Evolutionary conservation across 2,113 vertebrate species (phyloP).

Genomic region (Callocephalon fimbriatum): DNA sequence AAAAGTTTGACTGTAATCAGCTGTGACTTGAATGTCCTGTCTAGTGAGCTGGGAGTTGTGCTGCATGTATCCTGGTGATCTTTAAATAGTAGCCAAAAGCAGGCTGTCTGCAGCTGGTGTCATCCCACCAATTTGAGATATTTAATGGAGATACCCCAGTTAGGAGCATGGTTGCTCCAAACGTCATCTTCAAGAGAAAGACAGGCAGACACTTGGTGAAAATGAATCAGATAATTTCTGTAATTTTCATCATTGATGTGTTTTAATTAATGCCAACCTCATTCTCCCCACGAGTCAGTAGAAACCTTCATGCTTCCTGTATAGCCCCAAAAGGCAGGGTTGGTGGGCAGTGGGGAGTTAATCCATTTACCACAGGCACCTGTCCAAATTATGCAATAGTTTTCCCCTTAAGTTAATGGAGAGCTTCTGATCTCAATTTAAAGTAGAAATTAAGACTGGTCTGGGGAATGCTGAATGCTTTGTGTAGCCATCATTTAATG

Average conservation of each 20-base stretch:
- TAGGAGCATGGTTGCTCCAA: neutral
- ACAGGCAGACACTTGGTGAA: neutral
- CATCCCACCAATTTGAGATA: accelerated
- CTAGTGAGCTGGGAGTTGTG: neutral
- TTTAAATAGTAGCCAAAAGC: neutral
- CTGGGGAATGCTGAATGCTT: neutral
- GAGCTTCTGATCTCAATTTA: neutral
- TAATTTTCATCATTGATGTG: neutral
- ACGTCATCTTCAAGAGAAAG: neutral
- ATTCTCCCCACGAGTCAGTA: neutral
- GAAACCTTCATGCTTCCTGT: neutral
- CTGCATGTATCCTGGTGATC: neutral
- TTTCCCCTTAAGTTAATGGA: neutral
- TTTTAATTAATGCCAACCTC: neutral
- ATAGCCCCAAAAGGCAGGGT: neutral
- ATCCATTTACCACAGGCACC: neutral
- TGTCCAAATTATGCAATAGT: neutral
- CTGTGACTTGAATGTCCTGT: neutral
- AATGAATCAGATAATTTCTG: neutral
- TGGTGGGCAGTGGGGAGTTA: neutral
- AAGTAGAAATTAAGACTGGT: neutral
- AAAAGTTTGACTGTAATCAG: neutral
- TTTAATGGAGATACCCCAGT: neutral
- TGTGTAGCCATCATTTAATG: neutral
- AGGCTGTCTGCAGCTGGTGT: neutral